Base-by-base conservation (phyloP, 2,113 vertebrate genomes). In the Forbesichthys papilliferus region DNA sequence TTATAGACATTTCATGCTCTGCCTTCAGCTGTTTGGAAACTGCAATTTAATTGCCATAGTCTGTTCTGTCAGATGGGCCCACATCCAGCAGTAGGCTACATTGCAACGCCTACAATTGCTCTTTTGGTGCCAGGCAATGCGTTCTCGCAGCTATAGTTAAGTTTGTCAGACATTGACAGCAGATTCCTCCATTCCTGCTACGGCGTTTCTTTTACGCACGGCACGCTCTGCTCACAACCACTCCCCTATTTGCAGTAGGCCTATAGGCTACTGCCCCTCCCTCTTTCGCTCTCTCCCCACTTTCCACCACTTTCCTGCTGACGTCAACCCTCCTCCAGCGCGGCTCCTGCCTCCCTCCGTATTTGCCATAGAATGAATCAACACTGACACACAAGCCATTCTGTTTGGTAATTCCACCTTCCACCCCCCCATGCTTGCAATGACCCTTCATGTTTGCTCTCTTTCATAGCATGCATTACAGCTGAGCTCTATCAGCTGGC, bases 271-370 rank as follows among this genome's bases (percentile, higher is more conserved):
- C 54, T n/a, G 11, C 49, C 13, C 13, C 49, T 27, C 57, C 66
- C 55, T 81, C 52, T 63, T 51, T 76, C 65, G 42, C 34, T 55
- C 46, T 67, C 61, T 42, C 42, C n/a, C 47, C 60, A 53, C 56
- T 42, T 18, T 34, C 49, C 61, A 16, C 61, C 67, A 67, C 68
- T 46, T 73, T 62, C 18, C 61, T 49, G 57, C 79, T 74, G 70
- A 60, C 66, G 7, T 79, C 48, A 7, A 69, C 82, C 79, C 74
- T 87, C 83, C 86, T 84, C 67, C 78, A 80, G 48, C 74, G 73
- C 64, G 12, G 34, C 61, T 68, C 61, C 69, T 66, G 62, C 47
- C 47, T 3, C 60, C 57, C 60, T 53, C 61, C 56, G 53, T 52
- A 11, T 75, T 47, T 56, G 48, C 59, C 64, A 58, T 13, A 68